phyloP scores from a whole-genome alignment of 1,140 invertebrate genomes.

The Bursaphelenchus mucronatus region DNA sequence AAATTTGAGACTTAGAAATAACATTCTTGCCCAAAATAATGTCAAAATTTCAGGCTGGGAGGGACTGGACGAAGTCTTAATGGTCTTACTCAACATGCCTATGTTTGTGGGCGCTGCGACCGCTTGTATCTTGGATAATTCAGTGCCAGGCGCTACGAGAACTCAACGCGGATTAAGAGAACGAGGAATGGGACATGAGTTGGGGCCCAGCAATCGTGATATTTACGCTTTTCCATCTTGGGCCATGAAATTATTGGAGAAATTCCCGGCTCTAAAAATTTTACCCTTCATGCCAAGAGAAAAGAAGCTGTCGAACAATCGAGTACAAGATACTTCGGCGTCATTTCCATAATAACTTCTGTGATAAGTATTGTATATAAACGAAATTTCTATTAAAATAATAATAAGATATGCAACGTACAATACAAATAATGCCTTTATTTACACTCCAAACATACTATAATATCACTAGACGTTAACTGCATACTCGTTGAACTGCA shows the following conservation, averaged over 20 bases:
- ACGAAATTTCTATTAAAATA: no score
- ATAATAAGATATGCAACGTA: no score
- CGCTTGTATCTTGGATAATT: conserved; percentile 63
- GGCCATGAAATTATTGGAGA: conserved; percentile 36
- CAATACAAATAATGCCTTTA: no score
- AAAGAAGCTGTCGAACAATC: conserved; percentile 26
- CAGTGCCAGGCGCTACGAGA: conserved; percentile 59
- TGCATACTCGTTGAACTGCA: no score
- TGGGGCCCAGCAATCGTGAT: conserved; percentile 38
- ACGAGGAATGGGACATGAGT: conserved; percentile 41
- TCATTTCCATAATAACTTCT: no score
- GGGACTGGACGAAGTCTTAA: conserved; percentile 1
- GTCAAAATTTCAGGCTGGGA: not conserved
- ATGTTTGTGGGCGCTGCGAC: conserved; percentile 62
- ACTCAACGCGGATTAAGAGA: conserved; percentile 53
- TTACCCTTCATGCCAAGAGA: conserved; percentile 44
- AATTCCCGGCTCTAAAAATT: conserved; percentile 31
- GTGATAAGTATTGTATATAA: no score
- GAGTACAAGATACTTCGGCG: no score
- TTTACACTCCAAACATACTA: no score
- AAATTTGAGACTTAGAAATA: conserved; percentile 25
- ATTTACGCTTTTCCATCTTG: conserved; percentile 45
- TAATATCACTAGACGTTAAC: no score
- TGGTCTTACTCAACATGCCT: conserved; percentile 50
- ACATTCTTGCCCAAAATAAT: no score